These are phyloP conservation scores for Azemiops feae DNA, from an alignment of 2,113 vertebrate genomes.

Conservation along the genomic window DNA sequence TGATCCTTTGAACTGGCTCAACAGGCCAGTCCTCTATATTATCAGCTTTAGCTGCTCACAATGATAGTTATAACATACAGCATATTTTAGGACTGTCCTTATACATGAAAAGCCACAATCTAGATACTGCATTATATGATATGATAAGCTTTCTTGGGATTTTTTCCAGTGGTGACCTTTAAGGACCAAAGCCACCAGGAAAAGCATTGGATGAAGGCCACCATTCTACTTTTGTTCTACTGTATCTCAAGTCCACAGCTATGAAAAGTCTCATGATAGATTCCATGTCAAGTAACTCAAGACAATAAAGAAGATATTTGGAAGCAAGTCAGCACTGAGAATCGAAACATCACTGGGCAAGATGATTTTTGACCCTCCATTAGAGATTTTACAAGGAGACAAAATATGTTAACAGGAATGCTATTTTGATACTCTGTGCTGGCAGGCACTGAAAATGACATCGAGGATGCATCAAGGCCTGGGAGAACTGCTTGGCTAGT, in stretches of 20 bases:
- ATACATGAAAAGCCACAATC: not conserved
- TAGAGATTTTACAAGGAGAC: not conserved
- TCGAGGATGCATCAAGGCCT: not conserved
- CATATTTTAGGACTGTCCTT: not conserved
- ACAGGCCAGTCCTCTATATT: not conserved
- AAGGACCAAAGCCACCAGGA: not conserved
- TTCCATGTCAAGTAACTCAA: not conserved
- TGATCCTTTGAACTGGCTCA: not conserved
- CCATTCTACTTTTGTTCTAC: not conserved
- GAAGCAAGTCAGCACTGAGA: not conserved
- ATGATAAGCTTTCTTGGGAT: not conserved
- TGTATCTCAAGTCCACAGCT: not conserved
- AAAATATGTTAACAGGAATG: not conserved
- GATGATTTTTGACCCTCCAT: not conserved
- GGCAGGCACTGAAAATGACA: not conserved
- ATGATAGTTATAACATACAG: not conserved
- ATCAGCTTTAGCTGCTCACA: not conserved
- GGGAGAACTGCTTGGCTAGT: not conserved
- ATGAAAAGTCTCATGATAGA: not conserved
- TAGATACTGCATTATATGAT: not conserved
- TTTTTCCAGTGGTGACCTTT: not conserved
- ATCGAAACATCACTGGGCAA: not conserved
- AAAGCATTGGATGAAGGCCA: not conserved
- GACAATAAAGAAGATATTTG: not conserved
- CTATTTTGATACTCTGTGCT: not conserved